A percentile compares a stretch with the other conserved stretches of the same genome.
These are phyloP conservation scores for Procavia capensis DNA, from an alignment of 2,113 vertebrate species.

Conservation along the genomic window DNA sequence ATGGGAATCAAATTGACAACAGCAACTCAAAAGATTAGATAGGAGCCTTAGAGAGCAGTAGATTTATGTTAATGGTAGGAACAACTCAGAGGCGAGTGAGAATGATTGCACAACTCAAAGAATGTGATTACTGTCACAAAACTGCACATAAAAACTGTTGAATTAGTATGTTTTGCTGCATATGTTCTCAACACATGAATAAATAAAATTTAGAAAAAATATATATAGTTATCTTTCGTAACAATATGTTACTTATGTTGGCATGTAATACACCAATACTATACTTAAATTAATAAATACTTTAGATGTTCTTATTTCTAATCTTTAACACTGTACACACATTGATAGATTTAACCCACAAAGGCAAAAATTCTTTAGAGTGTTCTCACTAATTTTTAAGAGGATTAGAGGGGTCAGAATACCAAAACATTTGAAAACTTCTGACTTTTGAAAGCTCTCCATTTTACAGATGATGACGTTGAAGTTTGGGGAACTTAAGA, in stretches of 20 bases:
- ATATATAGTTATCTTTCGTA: neutral
- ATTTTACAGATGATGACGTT: neutral
- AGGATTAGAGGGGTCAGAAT: neutral
- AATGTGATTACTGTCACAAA: no score
- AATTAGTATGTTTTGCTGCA: no score
- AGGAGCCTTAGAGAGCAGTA: no score
- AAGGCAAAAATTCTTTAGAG: neutral
- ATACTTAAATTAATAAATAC: neutral
- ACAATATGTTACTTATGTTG: constrained; percentile 1
- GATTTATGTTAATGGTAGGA: no score
- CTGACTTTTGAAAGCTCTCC: neutral
- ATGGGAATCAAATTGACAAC: no score
- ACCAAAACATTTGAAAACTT: neutral
- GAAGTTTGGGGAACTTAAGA: neutral
- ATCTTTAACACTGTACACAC: neutral
- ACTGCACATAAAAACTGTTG: no score
- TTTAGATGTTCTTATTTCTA: constrained; percentile 11
- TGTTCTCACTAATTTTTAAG: neutral
- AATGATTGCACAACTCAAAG: no score
- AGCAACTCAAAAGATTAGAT: no score
- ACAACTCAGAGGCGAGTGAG: no score
- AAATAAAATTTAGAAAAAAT: no score
- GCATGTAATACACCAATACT: neutral
- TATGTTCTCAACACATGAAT: no score
- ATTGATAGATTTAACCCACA: neutral